Base-by-base conservation (phyloP, 1,140 invertebrate species). In the Acromyrmex echinatior region DNA sequence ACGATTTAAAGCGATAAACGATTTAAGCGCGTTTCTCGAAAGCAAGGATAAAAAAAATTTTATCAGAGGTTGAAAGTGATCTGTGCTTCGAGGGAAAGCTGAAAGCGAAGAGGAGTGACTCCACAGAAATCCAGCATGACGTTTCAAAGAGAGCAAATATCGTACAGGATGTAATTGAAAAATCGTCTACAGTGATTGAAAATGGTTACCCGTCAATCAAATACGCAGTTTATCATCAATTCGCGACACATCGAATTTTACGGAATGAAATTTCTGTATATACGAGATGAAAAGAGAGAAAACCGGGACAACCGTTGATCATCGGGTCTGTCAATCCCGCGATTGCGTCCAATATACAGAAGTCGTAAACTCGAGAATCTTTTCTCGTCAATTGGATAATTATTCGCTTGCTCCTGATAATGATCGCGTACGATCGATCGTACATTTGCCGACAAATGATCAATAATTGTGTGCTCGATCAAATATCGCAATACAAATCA, bases 201-300 rank as follows among this genome's bases (percentile, higher is more conserved):
- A 71, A 12, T 63, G 79, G 10, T 49, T 31, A 28, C 0, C 21
- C 18, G 35, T 53, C 70, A 53, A 63, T 74, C 68, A 49, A 62
- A 21, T 14, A 10, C 12, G 25, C 12, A 56, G 39, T 84, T 84
- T 70, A 82, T 73, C 79, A 71, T 82, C 80, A 18, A 45, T 35
- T 74, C 18, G 80, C 58, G 39, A 60, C 66, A 73, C 12, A 12
- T 60, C 12, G 12, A n/a, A 60, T 49, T 62, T 49, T 39, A 18
- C 56, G 25, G 25, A 7, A 74, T 14, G n/a, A 74, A 60, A 60
- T n/a, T 25, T 45, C 49, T 9, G n/a, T 66, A 45, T 2, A 53
- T 49, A 45, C 21, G 6, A 0, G 6, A 0, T 0, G 35, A 18
- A 53, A 49, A 49, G 12, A 3, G 49, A 56, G 77, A 68, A 80